phyloP scores from a whole-genome alignment of 2,797 vertebrate genomes.

The Podargus strigoides region DNA sequence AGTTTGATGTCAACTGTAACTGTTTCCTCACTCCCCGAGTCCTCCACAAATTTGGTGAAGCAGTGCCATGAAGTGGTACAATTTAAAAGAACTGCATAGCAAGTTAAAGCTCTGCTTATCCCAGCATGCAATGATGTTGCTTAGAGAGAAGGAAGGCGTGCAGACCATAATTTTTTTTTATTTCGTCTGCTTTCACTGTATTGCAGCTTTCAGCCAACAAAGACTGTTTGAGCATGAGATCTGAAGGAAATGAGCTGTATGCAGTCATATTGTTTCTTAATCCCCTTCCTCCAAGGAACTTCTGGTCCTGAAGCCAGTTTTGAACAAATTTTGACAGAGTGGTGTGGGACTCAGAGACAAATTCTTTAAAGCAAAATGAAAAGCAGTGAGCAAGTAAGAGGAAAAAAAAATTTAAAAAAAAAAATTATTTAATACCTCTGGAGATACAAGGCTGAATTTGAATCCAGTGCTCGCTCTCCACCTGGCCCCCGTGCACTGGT shows the following conservation, averaged over 20 bases:
- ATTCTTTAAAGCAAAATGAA: neutral
- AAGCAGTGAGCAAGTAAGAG: neutral
- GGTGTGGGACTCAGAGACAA: neutral
- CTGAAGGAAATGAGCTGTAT: neutral
- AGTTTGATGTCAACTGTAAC: neutral
- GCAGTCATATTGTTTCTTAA: neutral
- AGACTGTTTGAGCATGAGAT: neutral
- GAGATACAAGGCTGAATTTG: neutral
- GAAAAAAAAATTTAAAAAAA: neutral
- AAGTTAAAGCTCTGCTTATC: neutral
- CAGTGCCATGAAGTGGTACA: neutral
- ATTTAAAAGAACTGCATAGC: neutral
- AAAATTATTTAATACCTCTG: neutral
- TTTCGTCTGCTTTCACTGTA: neutral
- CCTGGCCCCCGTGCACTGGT: neutral
- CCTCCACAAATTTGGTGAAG: neutral
- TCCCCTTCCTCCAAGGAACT: neutral
- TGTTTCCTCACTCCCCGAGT: neutral
- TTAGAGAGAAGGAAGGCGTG: neutral
- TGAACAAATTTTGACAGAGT: neutral
- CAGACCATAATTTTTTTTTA: neutral
- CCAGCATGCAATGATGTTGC: rapidly evolving
- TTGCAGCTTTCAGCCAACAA: neutral
- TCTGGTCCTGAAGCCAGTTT: neutral
- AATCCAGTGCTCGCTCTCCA: neutral